Percentiles rank a stretch among this genome's conserved stretches.
Evolutionary conservation across 2,113 vertebrate genomes (phyloP).

Genomic region (Atractosteus spatula): DNA sequence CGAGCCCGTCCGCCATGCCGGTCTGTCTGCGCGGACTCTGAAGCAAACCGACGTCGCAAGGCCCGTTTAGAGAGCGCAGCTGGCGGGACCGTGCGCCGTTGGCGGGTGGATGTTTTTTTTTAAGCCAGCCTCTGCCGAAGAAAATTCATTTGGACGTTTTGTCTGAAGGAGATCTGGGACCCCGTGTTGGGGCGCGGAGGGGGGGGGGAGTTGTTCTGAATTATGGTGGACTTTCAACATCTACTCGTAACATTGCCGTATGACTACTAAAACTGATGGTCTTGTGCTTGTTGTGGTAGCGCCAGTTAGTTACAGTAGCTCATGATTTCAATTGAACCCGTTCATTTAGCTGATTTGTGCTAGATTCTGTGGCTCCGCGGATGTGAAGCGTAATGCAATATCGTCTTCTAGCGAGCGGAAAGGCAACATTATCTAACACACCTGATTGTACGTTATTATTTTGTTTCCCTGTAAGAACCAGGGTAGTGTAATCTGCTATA

Average conservation of each 20-base stretch:
- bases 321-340: constrained; percentile 11
- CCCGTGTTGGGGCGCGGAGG: background rate
- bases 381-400: background rate
- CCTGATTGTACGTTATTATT: constrained; percentile 15
- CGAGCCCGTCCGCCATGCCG: background rate
- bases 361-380: background rate
- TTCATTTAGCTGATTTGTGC: constrained; percentile 28
- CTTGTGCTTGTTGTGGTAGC: no score
- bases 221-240: constrained; percentile 14
- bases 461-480: background rate
- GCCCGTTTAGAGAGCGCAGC: background rate
- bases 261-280: no score
- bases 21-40: constrained; percentile 8
- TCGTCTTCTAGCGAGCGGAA: constrained; percentile 16
- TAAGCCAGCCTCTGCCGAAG: background rate
- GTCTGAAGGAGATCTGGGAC: constrained; percentile 12
- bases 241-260: background rate
- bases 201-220: background rate
- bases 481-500: constrained; percentile 36
- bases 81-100: constrained; percentile 4
- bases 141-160: constrained; percentile 10
- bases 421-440: background rate
- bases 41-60: constrained; percentile 1
- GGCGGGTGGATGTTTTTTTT: background rate
- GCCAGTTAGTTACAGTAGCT: no score